Evolutionary conservation across 2,113 vertebrate genomes (phyloP).

Genomic region (Fregetta grallaria): DNA sequence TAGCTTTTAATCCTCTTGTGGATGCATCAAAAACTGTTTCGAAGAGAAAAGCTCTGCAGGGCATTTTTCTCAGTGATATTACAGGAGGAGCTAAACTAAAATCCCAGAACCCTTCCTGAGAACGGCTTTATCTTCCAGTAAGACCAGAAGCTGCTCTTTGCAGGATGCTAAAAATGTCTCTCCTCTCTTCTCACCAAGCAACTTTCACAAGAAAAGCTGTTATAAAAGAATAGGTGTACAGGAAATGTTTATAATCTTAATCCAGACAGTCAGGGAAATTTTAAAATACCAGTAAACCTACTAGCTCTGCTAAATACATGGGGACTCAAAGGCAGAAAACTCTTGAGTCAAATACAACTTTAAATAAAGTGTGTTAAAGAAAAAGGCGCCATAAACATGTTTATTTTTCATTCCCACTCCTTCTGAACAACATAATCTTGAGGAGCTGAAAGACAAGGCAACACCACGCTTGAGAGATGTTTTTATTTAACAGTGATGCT

Average conservation of each 20-base stretch:
- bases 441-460: background rate
- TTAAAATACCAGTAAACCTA: background rate
- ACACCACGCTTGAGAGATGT: rapidly evolving
- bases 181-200: background rate
- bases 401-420: background rate
- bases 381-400: background rate
- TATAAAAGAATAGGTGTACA: background rate
- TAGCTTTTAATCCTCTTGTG: rapidly evolving
- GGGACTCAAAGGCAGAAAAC: background rate
- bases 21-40: background rate
- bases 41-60: background rate
- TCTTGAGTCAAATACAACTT: rapidly evolving
- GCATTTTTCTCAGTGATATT: background rate
- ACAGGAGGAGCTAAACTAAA: background rate
- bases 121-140: background rate
- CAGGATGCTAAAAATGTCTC: background rate
- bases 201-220: background rate
- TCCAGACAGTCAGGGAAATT: background rate
- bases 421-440: background rate
- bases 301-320: background rate
- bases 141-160: background rate
- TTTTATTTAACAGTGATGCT: rapidly evolving
- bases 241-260: background rate
- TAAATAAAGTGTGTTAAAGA: rapidly evolving
- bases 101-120: background rate